These are phyloP conservation scores for Drosophila santomea DNA, from an alignment of 1,140 invertebrate genomes.

Conservation along the genomic window DNA sequence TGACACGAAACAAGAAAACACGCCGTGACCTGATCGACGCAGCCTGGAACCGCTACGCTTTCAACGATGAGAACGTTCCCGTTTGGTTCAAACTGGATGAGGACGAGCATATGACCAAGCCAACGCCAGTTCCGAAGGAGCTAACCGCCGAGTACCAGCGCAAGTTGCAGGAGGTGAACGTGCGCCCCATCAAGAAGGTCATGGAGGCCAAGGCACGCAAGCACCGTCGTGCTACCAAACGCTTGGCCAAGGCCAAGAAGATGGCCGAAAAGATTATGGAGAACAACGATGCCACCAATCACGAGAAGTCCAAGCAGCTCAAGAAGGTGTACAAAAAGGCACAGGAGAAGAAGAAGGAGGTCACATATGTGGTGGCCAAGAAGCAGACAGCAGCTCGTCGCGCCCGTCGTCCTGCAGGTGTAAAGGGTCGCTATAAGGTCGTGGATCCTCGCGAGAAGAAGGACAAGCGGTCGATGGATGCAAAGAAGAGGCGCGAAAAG, in stretches of 20 bases:
- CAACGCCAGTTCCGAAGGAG: slow-evolving; percentile 91
- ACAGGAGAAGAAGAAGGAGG: slow-evolving; percentile 93
- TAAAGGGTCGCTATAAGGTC: slow-evolving; percentile 96
- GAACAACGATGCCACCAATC: slow-evolving; percentile 93
- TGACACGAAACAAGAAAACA: slow-evolving; percentile 93
- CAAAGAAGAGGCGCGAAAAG: slow-evolving; percentile 85
- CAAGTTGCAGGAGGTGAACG: slow-evolving; percentile 94
- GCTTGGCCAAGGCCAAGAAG: slow-evolving; percentile 97
- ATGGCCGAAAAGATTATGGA: slow-evolving; percentile 96
- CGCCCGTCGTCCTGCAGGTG: slow-evolving; percentile 91
- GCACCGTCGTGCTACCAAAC: slow-evolving; percentile 94
- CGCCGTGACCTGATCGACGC: slow-evolving; percentile 94
- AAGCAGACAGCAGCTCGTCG: slow-evolving; percentile 93
- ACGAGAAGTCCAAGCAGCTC: slow-evolving; percentile 96
- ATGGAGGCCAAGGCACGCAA: slow-evolving; percentile 99
- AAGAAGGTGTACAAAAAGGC: slow-evolving; percentile 97
- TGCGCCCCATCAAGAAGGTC: slow-evolving; percentile 98
- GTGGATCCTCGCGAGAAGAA: slow-evolving; percentile 99
- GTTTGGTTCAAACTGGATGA: slow-evolving; percentile 99
- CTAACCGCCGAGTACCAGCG: slow-evolving; percentile 90
- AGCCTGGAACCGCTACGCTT: slow-evolving; percentile 95
- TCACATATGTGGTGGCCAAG: slow-evolving; percentile 97
- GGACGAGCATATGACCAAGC: slow-evolving; percentile 93
- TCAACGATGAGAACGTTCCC: slow-evolving; percentile 95
- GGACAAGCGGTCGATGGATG: slow-evolving; percentile 91